Percentiles rank a stretch among this genome's conserved stretches.
phyloP scores from a whole-genome alignment of 2,888 invertebrate genomes.

The Tiliacea citrago region DNA sequence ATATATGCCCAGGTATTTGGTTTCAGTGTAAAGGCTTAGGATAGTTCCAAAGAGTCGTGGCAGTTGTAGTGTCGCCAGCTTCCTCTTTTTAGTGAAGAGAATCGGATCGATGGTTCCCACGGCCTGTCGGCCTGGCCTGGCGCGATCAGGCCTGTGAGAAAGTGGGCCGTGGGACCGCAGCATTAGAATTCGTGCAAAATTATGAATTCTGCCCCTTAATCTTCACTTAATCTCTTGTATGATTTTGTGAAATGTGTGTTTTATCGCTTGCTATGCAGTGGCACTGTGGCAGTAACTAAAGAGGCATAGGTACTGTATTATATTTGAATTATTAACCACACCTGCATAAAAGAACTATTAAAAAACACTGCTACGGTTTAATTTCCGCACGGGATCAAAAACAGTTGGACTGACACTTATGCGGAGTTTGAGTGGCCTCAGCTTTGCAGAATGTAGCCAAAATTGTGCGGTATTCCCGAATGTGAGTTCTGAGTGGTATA shows the following conservation, averaged over 20 bases:
- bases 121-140: too few species aligned
- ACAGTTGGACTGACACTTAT: constrained; percentile 33
- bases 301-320: neutral
- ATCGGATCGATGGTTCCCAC: too few species aligned
- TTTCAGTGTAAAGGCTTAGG: too few species aligned
- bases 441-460: constrained; percentile 17
- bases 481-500: neutral
- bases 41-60: too few species aligned
- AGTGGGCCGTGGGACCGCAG: too few species aligned
- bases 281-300: too few species aligned
- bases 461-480: constrained; percentile 8
- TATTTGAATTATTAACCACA: neutral
- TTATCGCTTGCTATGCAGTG: neutral
- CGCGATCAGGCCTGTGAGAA: too few species aligned
- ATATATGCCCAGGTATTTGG: too few species aligned
- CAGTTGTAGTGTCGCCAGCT: too few species aligned
- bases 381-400: constrained; percentile 23
- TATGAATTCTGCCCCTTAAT: neutral
- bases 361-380: neutral
- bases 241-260: neutral
- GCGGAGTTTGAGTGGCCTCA: constrained; percentile 41
- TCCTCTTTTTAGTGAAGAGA: too few species aligned
- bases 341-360: neutral
- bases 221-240: neutral
- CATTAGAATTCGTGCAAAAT: neutral